Percentiles rank a stretch among this genome's conserved stretches.
These are phyloP conservation scores for Agriopis leucophaearia DNA, from an alignment of 2,888 invertebrate species.

Conservation along the genomic window DNA sequence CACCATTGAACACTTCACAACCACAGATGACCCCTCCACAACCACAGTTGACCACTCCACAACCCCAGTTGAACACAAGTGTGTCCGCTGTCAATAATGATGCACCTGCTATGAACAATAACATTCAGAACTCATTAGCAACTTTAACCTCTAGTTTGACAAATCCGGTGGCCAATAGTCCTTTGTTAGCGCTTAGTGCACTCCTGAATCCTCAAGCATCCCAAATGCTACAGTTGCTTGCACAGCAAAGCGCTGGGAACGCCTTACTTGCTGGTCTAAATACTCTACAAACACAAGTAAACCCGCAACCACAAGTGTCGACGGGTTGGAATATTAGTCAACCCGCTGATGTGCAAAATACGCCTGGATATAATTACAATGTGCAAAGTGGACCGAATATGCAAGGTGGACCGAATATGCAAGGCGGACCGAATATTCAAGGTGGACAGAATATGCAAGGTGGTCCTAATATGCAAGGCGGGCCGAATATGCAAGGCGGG, in stretches of 20 bases:
- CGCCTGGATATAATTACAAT: neutral
- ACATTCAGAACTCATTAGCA: neutral
- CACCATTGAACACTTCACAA: neutral
- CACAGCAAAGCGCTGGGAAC: neutral
- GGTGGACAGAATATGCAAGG: slow-evolving; percentile 13
- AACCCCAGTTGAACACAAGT: slow-evolving; percentile 4
- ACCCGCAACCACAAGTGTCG: neutral
- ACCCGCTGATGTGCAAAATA: slow-evolving; percentile 2
- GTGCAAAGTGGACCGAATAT: slow-evolving; percentile 14
- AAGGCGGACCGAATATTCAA: slow-evolving; percentile 21
- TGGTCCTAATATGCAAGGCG: neutral
- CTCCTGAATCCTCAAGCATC: slow-evolving; percentile 19
- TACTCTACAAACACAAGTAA: neutral
- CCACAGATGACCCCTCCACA: neutral
- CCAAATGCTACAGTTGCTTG: slow-evolving; percentile 13
- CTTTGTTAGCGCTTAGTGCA: slow-evolving; percentile 5
- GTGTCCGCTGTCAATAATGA: neutral
- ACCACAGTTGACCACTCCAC: neutral
- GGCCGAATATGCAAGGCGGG: neutral
- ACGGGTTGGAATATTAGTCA: neutral
- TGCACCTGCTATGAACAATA: neutral
- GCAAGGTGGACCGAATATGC: slow-evolving; percentile 26
- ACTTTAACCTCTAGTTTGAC: neutral
- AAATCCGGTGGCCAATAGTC: slow-evolving; percentile 1
- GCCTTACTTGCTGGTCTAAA: neutral